These are phyloP conservation scores for Ochropleura leucogaster DNA, from an alignment of 2,888 invertebrate species.

Conservation along the genomic window DNA sequence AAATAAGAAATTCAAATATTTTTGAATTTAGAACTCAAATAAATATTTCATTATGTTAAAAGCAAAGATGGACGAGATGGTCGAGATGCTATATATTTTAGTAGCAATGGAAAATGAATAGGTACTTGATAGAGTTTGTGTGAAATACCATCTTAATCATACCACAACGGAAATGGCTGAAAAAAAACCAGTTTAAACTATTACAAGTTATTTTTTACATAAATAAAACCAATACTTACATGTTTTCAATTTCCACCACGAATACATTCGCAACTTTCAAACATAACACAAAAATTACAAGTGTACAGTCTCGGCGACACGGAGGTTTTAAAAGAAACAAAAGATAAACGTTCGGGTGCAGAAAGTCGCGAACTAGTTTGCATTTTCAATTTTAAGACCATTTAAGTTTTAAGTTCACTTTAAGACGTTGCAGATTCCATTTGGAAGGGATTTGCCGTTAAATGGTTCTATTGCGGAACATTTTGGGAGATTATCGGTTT, in stretches of 20 bases:
- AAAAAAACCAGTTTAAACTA: no score
- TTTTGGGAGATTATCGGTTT: slow-evolving; percentile 1
- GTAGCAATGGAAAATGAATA: no score
- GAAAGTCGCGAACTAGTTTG: slow-evolving; percentile 82
- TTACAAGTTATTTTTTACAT: no score
- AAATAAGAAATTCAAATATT: no score
- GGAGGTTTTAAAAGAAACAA: slow-evolving; percentile 70
- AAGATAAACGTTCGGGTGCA: slow-evolving; percentile 69
- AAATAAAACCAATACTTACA: no score
- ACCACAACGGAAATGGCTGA: no score
- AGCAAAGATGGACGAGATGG: no score
- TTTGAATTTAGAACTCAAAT: no score
- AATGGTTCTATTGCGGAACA: slow-evolving; percentile 61
- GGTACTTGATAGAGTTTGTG: no score
- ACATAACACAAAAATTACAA: slow-evolving; percentile 39
- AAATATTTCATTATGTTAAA: no score
- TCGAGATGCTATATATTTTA: no score
- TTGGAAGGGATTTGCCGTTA: slow-evolving; percentile 78
- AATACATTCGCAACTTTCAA: slow-evolving; percentile 31
- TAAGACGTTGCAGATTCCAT: slow-evolving; percentile 75
- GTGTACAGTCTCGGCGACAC: slow-evolving; percentile 36
- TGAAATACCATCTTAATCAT: no score
- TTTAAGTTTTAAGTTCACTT: slow-evolving; percentile 82
- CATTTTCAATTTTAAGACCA: slow-evolving; percentile 88
- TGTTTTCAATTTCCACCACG: slow-evolving; percentile 3